Evolutionary conservation across 2,113 vertebrate genomes (phyloP), one percentile per base, ranked within the genome.

Genomic region (Scomber japonicus): DNA sequence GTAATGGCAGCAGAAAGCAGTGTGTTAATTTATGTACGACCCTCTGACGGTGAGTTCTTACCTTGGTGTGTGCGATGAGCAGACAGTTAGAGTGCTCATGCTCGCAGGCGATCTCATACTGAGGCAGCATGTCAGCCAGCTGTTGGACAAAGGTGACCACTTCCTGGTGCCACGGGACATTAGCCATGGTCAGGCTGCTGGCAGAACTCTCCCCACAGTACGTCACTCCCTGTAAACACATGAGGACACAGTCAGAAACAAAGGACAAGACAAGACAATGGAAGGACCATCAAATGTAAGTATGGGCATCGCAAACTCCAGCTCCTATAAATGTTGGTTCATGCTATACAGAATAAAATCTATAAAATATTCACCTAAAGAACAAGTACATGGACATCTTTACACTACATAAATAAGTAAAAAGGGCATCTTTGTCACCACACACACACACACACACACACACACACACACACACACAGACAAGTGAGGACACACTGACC

Each of bases 81-180:
- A 99, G 92, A 71, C 98, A 99, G 93, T 97, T 99, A 0, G 97
- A 99, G 90, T 98, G 97, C 40, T 98, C 96, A 0, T 99, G 98
- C 68, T 99, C 97, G 2, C 97, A 98, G 0, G 97, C 96, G 0
- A 98, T 93, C 71, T 96, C 96, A 1, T 97, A 99, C 71, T 95
- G 93, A 0, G 96, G 97, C 31, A 97, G 73, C 85, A 97, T 94
- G 74, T 85, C 87, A 0, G 93, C 95, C 83, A 99, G 78, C 88
- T 99, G 97, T 71, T 86, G 93, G 81, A 97, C 97, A 0, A 99
- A 99, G 56, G 57, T 86, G 8, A 97, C 79, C 61, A 99, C 98
- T 67, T 99, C 98, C 77, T 97, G 96, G 0, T 99, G 98, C 98
- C 97, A 99, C 9, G 98, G 98, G 14, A 99, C 95, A 0, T 99